phyloP scores from a whole-genome alignment of 2,113 vertebrate species.

The Eretmochelys imbricata region DNA sequence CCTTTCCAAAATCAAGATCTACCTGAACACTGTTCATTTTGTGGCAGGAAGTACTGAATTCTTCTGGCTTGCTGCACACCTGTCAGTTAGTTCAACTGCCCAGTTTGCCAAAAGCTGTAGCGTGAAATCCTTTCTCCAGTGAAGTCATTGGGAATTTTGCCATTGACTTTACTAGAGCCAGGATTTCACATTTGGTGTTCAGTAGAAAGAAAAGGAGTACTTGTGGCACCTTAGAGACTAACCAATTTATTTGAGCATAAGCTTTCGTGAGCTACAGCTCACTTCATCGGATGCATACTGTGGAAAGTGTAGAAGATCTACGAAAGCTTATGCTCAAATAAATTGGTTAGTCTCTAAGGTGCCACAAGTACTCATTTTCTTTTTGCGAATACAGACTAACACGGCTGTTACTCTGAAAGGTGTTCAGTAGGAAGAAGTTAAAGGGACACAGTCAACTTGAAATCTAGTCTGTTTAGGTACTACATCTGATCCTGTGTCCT shows the following conservation, averaged over 20 bases:
- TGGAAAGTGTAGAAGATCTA: too few species aligned
- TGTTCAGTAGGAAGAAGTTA: background rate
- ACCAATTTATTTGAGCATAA: too few species aligned
- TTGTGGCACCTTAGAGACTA: too few species aligned
- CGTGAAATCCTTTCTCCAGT: background rate
- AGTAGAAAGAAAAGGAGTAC: background rate
- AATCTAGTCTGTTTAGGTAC: background rate
- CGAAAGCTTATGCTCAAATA: too few species aligned
- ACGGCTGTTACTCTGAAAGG: too few species aligned
- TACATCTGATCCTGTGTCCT: background rate
- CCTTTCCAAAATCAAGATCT: background rate
- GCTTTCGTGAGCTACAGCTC: too few species aligned
- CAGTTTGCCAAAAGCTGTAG: background rate
- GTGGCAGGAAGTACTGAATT: background rate
- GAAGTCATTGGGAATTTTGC: fast-evolving
- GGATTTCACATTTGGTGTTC: background rate
- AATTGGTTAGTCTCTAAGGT: too few species aligned
- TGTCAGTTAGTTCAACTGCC: background rate
- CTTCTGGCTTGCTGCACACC: background rate
- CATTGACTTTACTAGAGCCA: background rate
- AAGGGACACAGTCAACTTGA: background rate
- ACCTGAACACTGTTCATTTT: background rate
- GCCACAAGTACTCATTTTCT: too few species aligned
- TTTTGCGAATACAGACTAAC: too few species aligned
- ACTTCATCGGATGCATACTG: too few species aligned